A percentile compares a stretch with the other conserved stretches of the same genome.
phyloP scores from a whole-genome alignment of 2,113 vertebrate species.

The Formicarius rufipectus region DNA sequence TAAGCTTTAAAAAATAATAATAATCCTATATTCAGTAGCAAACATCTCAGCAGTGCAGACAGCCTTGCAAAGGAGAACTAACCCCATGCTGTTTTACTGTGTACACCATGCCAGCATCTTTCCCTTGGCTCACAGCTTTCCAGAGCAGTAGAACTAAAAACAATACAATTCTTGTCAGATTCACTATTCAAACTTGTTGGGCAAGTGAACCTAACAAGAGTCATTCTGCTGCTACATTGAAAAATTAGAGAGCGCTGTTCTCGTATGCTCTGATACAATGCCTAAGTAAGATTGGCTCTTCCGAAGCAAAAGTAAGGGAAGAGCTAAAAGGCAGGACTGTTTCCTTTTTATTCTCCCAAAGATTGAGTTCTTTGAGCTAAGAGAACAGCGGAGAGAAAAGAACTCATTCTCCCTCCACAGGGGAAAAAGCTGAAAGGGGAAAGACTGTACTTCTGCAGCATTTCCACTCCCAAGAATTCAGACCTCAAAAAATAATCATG shows the following conservation, averaged over 20 bases:
- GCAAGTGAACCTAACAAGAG: constrained; percentile 47
- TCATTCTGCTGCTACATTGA: constrained; percentile 47
- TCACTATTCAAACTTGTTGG: constrained; percentile 53
- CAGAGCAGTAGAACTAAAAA: constrained; percentile 56
- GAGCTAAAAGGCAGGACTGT: constrained; percentile 40
- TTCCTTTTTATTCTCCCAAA: constrained; percentile 44
- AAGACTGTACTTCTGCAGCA: constrained; percentile 39
- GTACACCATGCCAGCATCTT: constrained; percentile 57
- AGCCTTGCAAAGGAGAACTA: constrained; percentile 61
- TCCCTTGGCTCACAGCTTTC: constrained; percentile 57
- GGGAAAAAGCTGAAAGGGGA: constrained; percentile 48
- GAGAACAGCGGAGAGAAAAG: constrained; percentile 29
- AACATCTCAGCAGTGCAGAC: constrained; percentile 57
- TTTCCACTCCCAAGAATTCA: constrained; percentile 53
- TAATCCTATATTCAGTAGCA: constrained; percentile 57
- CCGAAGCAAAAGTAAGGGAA: constrained; percentile 34
- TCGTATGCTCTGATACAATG: constrained; percentile 4
- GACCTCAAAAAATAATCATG: constrained; percentile 48
- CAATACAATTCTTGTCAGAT: constrained; percentile 59
- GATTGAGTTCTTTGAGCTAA: background rate
- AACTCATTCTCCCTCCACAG: constrained; percentile 32
- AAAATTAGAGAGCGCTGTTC: constrained; percentile 36
- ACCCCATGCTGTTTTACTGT: constrained; percentile 59
- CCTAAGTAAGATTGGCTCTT: constrained; percentile 49
- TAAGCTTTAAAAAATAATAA: constrained; percentile 39